A percentile compares a stretch with the other conserved stretches of the same genome.
phyloP scores from a whole-genome alignment of 2,113 vertebrate genomes.

The Leiothrix lutea region DNA sequence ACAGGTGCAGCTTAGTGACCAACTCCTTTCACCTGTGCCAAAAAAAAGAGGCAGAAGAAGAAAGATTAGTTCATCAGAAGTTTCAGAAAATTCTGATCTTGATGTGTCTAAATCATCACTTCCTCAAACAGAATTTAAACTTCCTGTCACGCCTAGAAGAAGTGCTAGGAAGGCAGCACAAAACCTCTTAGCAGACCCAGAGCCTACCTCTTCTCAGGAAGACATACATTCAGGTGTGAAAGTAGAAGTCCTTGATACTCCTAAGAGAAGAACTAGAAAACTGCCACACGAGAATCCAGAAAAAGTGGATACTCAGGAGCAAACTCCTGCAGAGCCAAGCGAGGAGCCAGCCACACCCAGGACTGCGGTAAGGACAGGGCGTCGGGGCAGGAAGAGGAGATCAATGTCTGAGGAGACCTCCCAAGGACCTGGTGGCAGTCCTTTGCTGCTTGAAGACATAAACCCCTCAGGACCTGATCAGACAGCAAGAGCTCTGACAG shows the following conservation, averaged over 20 bases:
- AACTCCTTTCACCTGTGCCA: conserved; percentile 5
- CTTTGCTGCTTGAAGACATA: neutral
- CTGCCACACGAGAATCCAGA: neutral
- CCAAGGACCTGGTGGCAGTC: neutral
- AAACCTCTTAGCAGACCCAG: neutral
- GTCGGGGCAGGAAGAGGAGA: conserved; percentile 26
- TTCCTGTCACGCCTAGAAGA: conserved; percentile 57
- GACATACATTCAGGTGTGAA: neutral
- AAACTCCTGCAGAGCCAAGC: neutral
- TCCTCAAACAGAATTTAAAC: conserved; percentile 19
- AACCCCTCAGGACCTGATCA: neutral
- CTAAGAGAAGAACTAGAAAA: conserved; percentile 47
- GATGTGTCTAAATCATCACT: neutral
- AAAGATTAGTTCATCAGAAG: neutral
- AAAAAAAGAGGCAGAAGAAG: conserved; percentile 71
- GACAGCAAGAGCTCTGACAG: neutral
- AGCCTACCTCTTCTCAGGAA: neutral
- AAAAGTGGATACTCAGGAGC: neutral
- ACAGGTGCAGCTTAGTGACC: conserved; percentile 19
- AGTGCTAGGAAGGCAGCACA: conserved; percentile 56
- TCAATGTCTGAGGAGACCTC: neutral
- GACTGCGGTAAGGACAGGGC: neutral
- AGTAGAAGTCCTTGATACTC: neutral
- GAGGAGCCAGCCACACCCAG: neutral
- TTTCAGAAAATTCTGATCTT: conserved; percentile 37